These are phyloP conservation scores for Lithophane ornitopus DNA, from an alignment of 2,888 invertebrate species.

Conservation along the genomic window DNA sequence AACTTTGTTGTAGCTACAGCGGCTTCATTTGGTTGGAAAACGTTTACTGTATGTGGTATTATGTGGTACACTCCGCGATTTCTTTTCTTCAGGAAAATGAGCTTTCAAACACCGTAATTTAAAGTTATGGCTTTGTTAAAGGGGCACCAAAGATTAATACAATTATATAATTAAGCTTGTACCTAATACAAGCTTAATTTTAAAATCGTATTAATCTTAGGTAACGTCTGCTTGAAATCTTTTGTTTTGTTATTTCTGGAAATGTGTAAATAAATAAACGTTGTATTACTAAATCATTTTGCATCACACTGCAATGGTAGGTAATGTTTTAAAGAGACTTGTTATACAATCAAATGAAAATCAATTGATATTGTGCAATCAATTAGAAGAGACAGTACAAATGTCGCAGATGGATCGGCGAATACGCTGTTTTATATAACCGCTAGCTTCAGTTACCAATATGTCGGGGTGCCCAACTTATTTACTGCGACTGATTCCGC, in stretches of 20 bases:
- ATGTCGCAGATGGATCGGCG: neutral
- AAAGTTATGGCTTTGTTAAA: neutral
- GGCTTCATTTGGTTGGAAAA: neutral
- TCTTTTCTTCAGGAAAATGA: neutral
- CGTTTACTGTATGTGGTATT: neutral
- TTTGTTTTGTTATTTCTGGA: neutral
- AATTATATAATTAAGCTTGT: too few species aligned
- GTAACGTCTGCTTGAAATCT: neutral
- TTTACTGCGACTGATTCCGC: too few species aligned
- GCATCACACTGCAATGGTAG: slow-evolving; percentile 18
- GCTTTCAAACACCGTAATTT: neutral
- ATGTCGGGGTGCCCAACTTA: too few species aligned
- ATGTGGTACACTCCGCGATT: neutral
- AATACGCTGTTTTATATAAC: neutral
- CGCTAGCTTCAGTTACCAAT: neutral
- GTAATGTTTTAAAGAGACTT: neutral
- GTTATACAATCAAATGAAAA: slow-evolving; percentile 28
- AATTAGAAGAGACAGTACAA: slow-evolving; percentile 5
- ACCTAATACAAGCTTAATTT: neutral
- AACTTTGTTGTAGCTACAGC: neutral
- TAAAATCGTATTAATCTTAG: neutral
- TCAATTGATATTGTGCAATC: slow-evolving; percentile 18
- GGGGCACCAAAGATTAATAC: too few species aligned
- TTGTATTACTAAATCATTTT: slow-evolving; percentile 10
- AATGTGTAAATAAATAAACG: neutral